Conservation (phyloP, 1,140 invertebrate genomes). For the Heliconius eleuchia region DNA sequence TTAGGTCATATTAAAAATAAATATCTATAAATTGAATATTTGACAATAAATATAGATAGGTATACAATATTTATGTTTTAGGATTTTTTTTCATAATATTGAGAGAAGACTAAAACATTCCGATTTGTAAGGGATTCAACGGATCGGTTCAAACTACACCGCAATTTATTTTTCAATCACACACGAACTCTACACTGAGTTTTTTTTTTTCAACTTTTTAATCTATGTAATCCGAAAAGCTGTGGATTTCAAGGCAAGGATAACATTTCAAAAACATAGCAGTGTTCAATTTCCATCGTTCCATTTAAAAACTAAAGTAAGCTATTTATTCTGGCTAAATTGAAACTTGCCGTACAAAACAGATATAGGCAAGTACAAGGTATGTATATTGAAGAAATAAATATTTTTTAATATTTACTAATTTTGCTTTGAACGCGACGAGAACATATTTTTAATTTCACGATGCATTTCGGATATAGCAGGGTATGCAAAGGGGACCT, state of each 20-base stretch:
- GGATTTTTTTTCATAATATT: not conserved
- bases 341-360: not conserved
- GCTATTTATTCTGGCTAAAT: not conserved
- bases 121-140: slow-evolving; percentile 25
- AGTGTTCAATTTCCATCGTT: slow-evolving; percentile 1
- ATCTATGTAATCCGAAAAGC: slow-evolving; percentile 38
- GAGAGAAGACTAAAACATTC: not conserved
- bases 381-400: too few relatives aligned
- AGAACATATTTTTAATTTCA: too few relatives aligned
- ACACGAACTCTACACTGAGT: slow-evolving; percentile 29
- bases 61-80: not conserved
- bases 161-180: slow-evolving; percentile 42
- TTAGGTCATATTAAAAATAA: too few relatives aligned
- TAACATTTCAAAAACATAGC: slow-evolving; percentile 28
- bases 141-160: slow-evolving; percentile 27
- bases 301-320: not conserved
- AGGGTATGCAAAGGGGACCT: not conserved
- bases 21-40: too few relatives aligned
- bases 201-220: slow-evolving; percentile 37
- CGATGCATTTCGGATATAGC: not conserved
- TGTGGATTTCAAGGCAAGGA: slow-evolving; percentile 27
- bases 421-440: not conserved
- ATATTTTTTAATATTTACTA: not conserved
- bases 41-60: not conserved
- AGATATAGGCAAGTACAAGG: too few relatives aligned